These are phyloP conservation scores for Brachionichthys hirsutus DNA, from an alignment of 2,113 vertebrate genomes.

Conservation along the genomic window DNA sequence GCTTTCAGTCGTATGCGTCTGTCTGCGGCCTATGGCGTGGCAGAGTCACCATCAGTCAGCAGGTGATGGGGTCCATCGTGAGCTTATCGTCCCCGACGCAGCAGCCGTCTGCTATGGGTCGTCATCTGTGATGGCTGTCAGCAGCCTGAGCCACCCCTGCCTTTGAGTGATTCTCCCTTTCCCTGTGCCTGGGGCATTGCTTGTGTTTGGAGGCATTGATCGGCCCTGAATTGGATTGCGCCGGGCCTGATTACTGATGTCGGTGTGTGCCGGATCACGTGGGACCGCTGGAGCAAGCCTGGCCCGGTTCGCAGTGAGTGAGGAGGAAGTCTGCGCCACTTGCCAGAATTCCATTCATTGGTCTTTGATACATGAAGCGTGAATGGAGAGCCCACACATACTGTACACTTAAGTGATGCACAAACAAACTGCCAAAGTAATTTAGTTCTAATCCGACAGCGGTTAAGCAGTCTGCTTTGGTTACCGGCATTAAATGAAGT, in stretches of 20 bases:
- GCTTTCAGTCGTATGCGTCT: slow-evolving; percentile 43
- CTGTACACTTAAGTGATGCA: slow-evolving; percentile 34
- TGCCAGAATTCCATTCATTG: slow-evolving; percentile 61
- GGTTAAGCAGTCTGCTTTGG: background rate
- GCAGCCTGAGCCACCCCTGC: slow-evolving; percentile 45
- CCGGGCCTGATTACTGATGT: slow-evolving; percentile 73
- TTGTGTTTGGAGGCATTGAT: slow-evolving; percentile 73
- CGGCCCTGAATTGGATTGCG: slow-evolving; percentile 72
- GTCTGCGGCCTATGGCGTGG: slow-evolving; percentile 29
- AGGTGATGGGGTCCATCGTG: slow-evolving; percentile 42
- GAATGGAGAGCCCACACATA: slow-evolving; percentile 48
- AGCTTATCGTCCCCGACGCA: slow-evolving; percentile 20
- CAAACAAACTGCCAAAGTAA: slow-evolving; percentile 23
- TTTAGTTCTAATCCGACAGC: slow-evolving; percentile 17
- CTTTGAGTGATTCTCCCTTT: slow-evolving; percentile 55
- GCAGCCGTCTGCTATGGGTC: slow-evolving; percentile 42
- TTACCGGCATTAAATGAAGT: slow-evolving; percentile 27
- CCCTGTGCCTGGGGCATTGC: slow-evolving; percentile 48
- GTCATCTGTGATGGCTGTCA: slow-evolving; percentile 49
- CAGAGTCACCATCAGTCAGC: slow-evolving; percentile 49
- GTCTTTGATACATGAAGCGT: slow-evolving; percentile 47
- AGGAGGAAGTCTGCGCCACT: background rate
- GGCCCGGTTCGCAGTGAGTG: slow-evolving; percentile 9
- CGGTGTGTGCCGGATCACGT: slow-evolving; percentile 60
- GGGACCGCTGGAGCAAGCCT: slow-evolving; percentile 55